Evolutionary conservation across 2,113 vertebrate species (phyloP), one percentile per base, ranked within the genome.

Genomic region (Cololabis saira): DNA sequence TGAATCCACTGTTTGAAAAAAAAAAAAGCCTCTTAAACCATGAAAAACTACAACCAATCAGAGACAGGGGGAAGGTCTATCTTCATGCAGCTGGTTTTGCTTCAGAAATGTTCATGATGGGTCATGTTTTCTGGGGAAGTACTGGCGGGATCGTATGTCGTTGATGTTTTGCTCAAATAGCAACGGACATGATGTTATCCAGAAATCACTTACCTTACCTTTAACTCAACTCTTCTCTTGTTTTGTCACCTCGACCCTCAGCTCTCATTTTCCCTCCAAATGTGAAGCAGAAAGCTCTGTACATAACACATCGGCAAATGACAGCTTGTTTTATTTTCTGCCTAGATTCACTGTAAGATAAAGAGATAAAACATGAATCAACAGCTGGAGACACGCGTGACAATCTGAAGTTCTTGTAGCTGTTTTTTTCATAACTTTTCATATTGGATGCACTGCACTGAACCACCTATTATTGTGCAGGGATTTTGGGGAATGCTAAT

Each of bases 201-300:
- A 37, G 10, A 37, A 37, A 37, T 37, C 10, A 37, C 6, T 37
- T 37, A 37, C 33, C 33, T 9, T 37, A 37, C 33, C 10, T 37
- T 37, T 37, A 37, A 37, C 45, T 43, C 12, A 37, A 14, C 42
- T 5, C 16, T 1, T 37, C 21, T 17, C 45, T 24, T 49, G 37
- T 24, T 44, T 45, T 15, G 16, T 49, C 13, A 27, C 24, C 24
- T 41, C 21, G 12, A 21, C 45, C 24, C 6, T 19, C 11, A n/a
- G 12, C 33, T 42, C 17, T 41, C 37, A 54, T 56, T 61, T 40
- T 27, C 13, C 22, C 41, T 48, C 15, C 57, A 15, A 15, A 10
- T 37, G 22, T 61, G 15, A 59, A 18, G 57, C 64, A 70, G 16
- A 67, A 51, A 17, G 51, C 65, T 67, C 56, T 79, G 59, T 73